Evolutionary conservation across 2,797 vertebrate species (phyloP), one percentile per base, ranked within the genome.

Genomic region (Avahi laniger): DNA sequence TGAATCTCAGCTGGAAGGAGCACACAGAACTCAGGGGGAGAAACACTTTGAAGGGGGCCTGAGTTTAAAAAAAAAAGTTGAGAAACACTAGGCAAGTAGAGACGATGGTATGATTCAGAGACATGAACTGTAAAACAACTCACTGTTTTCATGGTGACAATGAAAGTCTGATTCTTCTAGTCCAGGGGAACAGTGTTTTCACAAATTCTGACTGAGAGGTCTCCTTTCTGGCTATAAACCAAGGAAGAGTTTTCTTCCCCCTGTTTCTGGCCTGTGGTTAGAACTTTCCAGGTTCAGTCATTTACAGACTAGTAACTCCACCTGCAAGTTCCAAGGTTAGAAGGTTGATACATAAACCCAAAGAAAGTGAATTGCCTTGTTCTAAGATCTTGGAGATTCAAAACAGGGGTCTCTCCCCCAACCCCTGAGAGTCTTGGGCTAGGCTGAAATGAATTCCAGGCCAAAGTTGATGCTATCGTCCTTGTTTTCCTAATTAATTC

Each of bases 361-460:
- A 46, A 95, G n/a, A n/a, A 92, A 70, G 52, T 80, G 93, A 98
- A 93, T 92, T 94, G 33, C 85, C 83, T 95, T 95, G 52, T 96
- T 95, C 97, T 46, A 96, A 96, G 89, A 83, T 94, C 90, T 82
- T 76, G 97, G 95, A 97, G 96, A 97, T 95, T 96, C 95, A 97
- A 98, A 96, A 97, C 76, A 65, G 22, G 52, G 92, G 86, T 97
- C 97, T 96, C 84, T 94, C 83, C 92, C 8, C 22, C 9, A 4
- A 13, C 20, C 67, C 89, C 20, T 26, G 52, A 96, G 89, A 89
- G 48, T 87, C 88, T 86, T 83, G 90, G 96, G 87, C 72, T 78
- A 63, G 79, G 89, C 35, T 89, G 96, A 98, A 98, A 97, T 72
- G 48, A 95, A 98, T 98, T 96, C 81, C 86, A 96, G 93, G 95